Evolutionary conservation across 1,140 invertebrate species (phyloP).

Genomic region (Drosophila bocki): DNA sequence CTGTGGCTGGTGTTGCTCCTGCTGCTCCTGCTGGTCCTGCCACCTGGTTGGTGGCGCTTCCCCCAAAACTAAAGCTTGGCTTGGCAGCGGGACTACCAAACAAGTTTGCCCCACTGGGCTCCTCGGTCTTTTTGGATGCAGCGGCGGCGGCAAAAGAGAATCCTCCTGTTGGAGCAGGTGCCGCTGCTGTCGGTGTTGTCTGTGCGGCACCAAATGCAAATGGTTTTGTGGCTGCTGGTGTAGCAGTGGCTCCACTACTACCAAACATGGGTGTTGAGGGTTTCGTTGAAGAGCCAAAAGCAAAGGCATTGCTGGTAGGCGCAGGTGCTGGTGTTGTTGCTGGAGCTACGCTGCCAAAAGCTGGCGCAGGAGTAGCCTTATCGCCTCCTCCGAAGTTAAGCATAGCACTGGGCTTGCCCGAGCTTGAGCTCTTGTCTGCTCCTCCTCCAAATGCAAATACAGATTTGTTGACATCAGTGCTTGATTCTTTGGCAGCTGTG

Average conservation of each 20-base stretch:
- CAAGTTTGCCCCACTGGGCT: conserved; percentile 15
- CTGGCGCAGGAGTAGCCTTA: conserved; percentile 5
- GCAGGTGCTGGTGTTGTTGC: background rate
- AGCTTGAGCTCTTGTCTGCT: background rate
- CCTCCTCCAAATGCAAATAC: conserved; percentile 42
- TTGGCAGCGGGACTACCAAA: conserved; percentile 39
- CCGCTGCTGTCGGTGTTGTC: conserved; percentile 10
- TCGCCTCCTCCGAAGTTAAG: conserved; percentile 46
- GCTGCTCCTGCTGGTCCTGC: conserved; percentile 3
- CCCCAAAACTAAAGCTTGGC: conserved; percentile 53
- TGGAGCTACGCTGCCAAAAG: conserved; percentile 22
- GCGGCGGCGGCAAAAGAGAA: conserved; percentile 50
- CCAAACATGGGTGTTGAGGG: conserved; percentile 22
- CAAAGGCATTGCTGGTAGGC: conserved; percentile 26
- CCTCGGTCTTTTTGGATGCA: conserved; percentile 27
- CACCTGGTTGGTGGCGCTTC: conserved; percentile 11
- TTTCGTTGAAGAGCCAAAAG: conserved; percentile 28
- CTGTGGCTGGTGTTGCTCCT: background rate
- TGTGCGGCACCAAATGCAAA: conserved; percentile 36
- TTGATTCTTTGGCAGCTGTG: background rate
- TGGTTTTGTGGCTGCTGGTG: conserved; percentile 20
- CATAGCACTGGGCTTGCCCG: conserved; percentile 22
- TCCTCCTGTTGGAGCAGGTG: conserved; percentile 29
- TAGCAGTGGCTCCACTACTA: conserved; percentile 1
- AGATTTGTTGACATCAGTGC: conserved; percentile 11